These are phyloP conservation scores for Propithecus coquereli DNA, from an alignment of 2,113 vertebrate species.

Conservation along the genomic window DNA sequence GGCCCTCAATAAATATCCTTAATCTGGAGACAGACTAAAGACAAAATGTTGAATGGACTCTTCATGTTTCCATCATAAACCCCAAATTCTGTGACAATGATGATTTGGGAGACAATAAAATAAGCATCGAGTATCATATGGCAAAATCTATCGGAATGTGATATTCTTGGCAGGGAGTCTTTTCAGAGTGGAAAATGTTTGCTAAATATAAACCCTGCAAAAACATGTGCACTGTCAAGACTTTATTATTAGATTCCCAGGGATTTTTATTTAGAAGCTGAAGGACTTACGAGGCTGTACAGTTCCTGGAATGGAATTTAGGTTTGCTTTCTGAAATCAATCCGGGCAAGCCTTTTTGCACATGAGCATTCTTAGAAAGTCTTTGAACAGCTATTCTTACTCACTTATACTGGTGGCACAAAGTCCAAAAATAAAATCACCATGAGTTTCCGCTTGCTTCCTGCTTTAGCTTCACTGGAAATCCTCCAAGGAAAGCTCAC, in stretches of 20 bases:
- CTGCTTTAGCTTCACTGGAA: constrained; percentile 35
- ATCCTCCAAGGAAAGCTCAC: constrained; percentile 10
- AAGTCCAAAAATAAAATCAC: constrained; percentile 65
- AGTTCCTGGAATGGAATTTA: constrained; percentile 68
- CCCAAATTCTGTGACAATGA: background rate
- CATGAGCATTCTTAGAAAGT: constrained; percentile 74
- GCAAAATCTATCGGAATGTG: constrained; percentile 58
- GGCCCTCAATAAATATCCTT: constrained; percentile 54
- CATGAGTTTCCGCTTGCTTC: constrained; percentile 40
- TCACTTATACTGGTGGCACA: constrained; percentile 30
- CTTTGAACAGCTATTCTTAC: constrained; percentile 67
- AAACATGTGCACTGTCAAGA: constrained; percentile 45
- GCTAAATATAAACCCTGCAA: constrained; percentile 70
- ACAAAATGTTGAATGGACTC: constrained; percentile 57
- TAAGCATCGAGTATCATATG: constrained; percentile 30
- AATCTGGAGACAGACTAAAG: constrained; percentile 51
- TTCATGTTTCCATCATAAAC: constrained; percentile 26
- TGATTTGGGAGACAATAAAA: constrained; percentile 61
- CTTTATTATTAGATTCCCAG: constrained; percentile 71
- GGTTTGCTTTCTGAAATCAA: constrained; percentile 65
- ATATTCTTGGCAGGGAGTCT: constrained; percentile 67
- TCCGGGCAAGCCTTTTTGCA: constrained; percentile 50
- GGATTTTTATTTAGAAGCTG: constrained; percentile 68
- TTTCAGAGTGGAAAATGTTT: constrained; percentile 66
- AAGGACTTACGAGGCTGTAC: constrained; percentile 52